Conservation (phyloP, 2,888 invertebrate genomes). For the Nysson spinosus region DNA sequence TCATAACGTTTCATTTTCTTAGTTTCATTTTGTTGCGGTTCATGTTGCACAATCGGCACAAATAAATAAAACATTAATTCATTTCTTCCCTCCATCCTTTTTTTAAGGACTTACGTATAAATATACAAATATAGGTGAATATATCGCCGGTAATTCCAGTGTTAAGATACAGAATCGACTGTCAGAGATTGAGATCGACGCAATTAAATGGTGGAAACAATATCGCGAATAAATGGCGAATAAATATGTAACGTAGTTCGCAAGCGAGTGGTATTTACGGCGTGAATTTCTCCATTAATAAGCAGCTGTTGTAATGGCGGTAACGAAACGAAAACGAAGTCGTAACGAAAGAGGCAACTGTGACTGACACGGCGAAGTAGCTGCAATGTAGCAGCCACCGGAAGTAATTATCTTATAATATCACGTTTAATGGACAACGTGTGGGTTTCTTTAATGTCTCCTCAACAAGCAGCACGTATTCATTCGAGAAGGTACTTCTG, state of each 20-base stretch:
- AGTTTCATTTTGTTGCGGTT: too few species aligned
- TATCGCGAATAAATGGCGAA: too few species aligned
- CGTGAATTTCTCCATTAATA: neutral
- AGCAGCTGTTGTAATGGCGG: neutral
- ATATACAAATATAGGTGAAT: too few species aligned
- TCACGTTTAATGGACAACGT: conserved; percentile 51
- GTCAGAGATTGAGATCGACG: too few species aligned
- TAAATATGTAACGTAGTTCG: conserved; percentile 9
- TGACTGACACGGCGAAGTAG: conserved; percentile 40
- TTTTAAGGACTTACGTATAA: too few species aligned
- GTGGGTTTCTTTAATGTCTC: conserved; percentile 49
- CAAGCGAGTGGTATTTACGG: neutral
- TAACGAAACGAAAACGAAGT: conserved; percentile 37
- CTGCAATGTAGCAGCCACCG: conserved; percentile 42
- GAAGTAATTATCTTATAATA: conserved; percentile 61
- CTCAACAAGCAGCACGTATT: conserved; percentile 41
- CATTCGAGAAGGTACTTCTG: conserved; percentile 18
- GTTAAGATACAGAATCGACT: too few species aligned
- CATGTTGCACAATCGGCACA: too few species aligned
- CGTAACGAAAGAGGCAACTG: conserved; percentile 37
- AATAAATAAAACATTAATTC: too few species aligned
- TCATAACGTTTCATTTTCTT: too few species aligned
- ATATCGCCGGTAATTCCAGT: too few species aligned
- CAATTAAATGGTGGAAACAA: too few species aligned
- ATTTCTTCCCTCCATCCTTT: too few species aligned